Percentiles rank a stretch among this genome's conserved stretches.
These are phyloP conservation scores for Verasper variegatus DNA, from an alignment of 2,113 vertebrate species.

Conservation along the genomic window DNA sequence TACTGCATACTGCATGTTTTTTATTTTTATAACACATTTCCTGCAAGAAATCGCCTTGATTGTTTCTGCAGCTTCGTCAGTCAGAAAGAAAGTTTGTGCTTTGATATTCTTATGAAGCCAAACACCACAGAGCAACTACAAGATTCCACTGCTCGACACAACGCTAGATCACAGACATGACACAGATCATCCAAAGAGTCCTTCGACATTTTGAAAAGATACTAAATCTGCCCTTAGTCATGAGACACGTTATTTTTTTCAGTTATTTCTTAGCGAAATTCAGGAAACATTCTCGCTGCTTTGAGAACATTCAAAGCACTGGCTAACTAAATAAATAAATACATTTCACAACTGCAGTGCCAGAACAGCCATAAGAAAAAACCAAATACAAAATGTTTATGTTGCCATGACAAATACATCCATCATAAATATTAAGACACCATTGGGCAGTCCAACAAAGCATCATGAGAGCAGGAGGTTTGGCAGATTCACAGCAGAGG, in stretches of 20 bases:
- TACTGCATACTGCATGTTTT: constrained; percentile 60
- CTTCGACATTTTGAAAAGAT: constrained; percentile 33
- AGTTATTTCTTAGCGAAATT: constrained; percentile 13
- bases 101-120: constrained; percentile 68
- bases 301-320: constrained; percentile 57
- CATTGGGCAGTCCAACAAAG: constrained; percentile 57
- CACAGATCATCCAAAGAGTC: constrained; percentile 53
- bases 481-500: constrained; percentile 58
- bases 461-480: constrained; percentile 38
- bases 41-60: constrained; percentile 49
- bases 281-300: constrained; percentile 42
- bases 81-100: constrained; percentile 60
- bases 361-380: constrained; percentile 47
- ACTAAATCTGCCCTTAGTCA: constrained; percentile 2
- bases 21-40: constrained; percentile 71
- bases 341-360: constrained; percentile 51
- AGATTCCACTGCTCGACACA: constrained; percentile 68
- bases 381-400: constrained; percentile 64
- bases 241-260: background rate
- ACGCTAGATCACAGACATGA: constrained; percentile 66
- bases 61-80: constrained; percentile 51
- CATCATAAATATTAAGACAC: constrained; percentile 79
- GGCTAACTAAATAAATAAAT: constrained; percentile 57
- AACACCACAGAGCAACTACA: constrained; percentile 70
- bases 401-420: constrained; percentile 71